phyloP scores from a whole-genome alignment of 2,888 invertebrate species.

The Pocota personata region DNA sequence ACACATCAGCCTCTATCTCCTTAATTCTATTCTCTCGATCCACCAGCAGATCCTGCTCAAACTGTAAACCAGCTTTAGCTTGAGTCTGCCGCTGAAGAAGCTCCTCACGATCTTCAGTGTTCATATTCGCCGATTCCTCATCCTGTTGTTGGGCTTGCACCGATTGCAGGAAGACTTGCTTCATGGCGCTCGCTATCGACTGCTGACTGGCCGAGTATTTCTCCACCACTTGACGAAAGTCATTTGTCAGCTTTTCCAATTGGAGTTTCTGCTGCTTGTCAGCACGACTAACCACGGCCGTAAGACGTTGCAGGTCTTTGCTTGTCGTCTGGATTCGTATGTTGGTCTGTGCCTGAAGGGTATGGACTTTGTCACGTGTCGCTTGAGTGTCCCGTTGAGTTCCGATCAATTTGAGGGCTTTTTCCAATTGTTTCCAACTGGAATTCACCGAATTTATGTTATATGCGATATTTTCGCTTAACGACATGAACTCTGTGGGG shows the following conservation, averaged over 20 bases:
- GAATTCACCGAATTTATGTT: constrained; percentile 91
- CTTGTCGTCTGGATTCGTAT: constrained; percentile 89
- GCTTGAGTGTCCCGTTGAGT: constrained; percentile 89
- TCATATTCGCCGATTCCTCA: constrained; percentile 79
- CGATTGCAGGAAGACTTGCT: constrained; percentile 80
- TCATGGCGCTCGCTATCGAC: constrained; percentile 88
- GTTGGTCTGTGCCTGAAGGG: constrained; percentile 90
- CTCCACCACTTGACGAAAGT: constrained; percentile 91
- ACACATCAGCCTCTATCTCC: constrained; percentile 91
- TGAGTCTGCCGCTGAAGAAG: constrained; percentile 80
- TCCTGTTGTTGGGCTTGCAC: constrained; percentile 75
- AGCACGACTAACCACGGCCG: constrained; percentile 87
- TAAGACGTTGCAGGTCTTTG: constrained; percentile 88
- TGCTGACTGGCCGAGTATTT: constrained; percentile 92
- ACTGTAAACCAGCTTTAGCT: constrained; percentile 84
- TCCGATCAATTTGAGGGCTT: constrained; percentile 89
- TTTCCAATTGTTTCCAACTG: constrained; percentile 88
- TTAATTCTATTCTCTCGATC: constrained; percentile 92
- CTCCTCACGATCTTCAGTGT: constrained; percentile 78
- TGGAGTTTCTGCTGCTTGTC: constrained; percentile 93
- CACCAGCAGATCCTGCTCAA: constrained; percentile 90
- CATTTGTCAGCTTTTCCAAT: constrained; percentile 91
- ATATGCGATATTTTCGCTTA: constrained; percentile 91
- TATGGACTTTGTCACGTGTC: constrained; percentile 87
- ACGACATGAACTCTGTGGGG: constrained; percentile 89